Percentiles rank a stretch among this genome's conserved stretches.
Conservation (phyloP, 2,113 vertebrate species). For the Suncus etruscus region DNA sequence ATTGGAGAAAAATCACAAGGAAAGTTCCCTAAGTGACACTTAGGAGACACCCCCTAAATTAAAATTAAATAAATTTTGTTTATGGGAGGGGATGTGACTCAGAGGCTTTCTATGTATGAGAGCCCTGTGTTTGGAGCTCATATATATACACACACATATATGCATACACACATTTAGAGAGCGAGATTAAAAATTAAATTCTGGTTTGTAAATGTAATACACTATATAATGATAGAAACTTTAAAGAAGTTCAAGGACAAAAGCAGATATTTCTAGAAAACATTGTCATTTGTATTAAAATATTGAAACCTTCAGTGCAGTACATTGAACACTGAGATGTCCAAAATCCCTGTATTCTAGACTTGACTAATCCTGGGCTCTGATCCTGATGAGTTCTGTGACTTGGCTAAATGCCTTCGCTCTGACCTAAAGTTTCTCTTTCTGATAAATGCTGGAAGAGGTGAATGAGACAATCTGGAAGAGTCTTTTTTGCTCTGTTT, state of each 20-base stretch:
- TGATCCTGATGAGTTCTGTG: neutral
- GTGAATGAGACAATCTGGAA: neutral
- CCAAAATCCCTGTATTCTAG: neutral
- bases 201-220: constrained; percentile 41
- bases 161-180: no score
- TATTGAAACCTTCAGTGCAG: no score
- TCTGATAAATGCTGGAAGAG: neutral
- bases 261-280: neutral
- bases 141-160: no score
- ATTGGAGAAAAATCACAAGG: no score
- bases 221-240: constrained; percentile 51
- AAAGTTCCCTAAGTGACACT: no score
- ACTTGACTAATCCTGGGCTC: neutral
- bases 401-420: neutral
- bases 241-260: neutral
- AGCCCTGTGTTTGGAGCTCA: no score
- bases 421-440: neutral
- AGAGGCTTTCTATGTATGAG: no score
- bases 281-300: neutral
- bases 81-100: no score
- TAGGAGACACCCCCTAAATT: no score
- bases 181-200: neutral
- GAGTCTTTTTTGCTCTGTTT: neutral
- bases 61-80: no score
- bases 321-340: neutral